Percentiles rank a stretch among this genome's conserved stretches.
Conservation (phyloP, 1,140 invertebrate genomes). For the Drosophila subpulchrella region DNA sequence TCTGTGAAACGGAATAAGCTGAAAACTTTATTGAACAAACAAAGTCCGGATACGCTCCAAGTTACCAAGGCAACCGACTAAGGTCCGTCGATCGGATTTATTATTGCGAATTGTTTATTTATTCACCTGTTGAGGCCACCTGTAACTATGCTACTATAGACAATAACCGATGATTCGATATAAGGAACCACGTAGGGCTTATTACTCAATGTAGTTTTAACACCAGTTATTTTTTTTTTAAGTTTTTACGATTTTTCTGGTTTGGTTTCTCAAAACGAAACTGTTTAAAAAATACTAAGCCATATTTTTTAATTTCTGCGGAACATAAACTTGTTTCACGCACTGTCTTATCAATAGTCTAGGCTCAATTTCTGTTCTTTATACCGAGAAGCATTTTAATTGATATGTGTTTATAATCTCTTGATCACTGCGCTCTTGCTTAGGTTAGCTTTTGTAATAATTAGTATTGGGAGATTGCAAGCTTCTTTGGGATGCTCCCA, state of each 20-base stretch:
- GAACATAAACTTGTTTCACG: not conserved
- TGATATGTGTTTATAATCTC: not conserved
- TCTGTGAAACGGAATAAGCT: slow-evolving; percentile 5
- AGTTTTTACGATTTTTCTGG: too few relatives aligned
- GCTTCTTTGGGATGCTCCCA: not conserved
- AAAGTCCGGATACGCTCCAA: not conserved
- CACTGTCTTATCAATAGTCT: not conserved
- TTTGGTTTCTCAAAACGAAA: too few relatives aligned
- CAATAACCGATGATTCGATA: too few relatives aligned
- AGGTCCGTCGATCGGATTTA: not conserved
- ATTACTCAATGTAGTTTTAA: too few relatives aligned
- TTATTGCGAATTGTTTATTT: not conserved
- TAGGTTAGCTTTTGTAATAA: not conserved
- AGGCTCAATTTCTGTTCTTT: not conserved
- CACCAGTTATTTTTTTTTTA: too few relatives aligned
- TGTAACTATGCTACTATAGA: too few relatives aligned
- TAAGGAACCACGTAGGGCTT: too few relatives aligned
- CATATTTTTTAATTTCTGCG: not conserved
- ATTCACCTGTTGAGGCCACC: not conserved
- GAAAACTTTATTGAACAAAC: slow-evolving; percentile 29
- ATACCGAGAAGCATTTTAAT: not conserved
- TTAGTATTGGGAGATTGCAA: not conserved
- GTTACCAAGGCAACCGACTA: slow-evolving; percentile 17
- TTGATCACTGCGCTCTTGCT: not conserved
- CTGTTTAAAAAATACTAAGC: too few relatives aligned